Percentiles rank a stretch among this genome's conserved stretches.
Conservation (phyloP, 2,888 invertebrate species). For the Pseudococcus viburni region DNA sequence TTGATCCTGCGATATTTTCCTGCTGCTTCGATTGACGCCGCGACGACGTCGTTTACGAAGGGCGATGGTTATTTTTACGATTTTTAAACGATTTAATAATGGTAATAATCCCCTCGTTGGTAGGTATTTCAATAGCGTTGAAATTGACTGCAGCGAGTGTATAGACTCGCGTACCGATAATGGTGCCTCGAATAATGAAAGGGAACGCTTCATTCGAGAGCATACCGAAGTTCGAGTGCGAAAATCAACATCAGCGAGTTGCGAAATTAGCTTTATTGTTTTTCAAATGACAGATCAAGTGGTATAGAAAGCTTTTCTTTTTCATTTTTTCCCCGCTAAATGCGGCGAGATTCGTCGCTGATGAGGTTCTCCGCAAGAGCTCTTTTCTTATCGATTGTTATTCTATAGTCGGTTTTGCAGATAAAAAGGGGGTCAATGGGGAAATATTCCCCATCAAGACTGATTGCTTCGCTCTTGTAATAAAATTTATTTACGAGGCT, state of each 20-base stretch:
- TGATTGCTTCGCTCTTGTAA: neutral
- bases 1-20: neutral
- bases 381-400: neutral
- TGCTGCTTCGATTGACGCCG: neutral
- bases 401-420: neutral
- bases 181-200: no score
- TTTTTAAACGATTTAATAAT: conserved; percentile 1
- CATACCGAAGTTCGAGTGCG: neutral
- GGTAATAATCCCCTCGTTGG: neutral
- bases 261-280: conserved; percentile 21
- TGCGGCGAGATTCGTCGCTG: neutral
- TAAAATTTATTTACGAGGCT: neutral
- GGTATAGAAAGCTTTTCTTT: neutral
- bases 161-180: neutral
- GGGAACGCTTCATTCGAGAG: neutral
- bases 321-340: neutral
- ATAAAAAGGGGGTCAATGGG: neutral
- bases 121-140: neutral
- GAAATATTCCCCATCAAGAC: neutral
- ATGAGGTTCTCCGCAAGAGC: neutral
- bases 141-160: neutral
- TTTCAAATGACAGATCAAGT: conserved; percentile 15
- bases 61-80: neutral
- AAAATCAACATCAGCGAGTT: neutral
- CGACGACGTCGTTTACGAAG: no score